Base-by-base conservation (phyloP, 2,113 vertebrate genomes). In the Myodes glareolus region DNA sequence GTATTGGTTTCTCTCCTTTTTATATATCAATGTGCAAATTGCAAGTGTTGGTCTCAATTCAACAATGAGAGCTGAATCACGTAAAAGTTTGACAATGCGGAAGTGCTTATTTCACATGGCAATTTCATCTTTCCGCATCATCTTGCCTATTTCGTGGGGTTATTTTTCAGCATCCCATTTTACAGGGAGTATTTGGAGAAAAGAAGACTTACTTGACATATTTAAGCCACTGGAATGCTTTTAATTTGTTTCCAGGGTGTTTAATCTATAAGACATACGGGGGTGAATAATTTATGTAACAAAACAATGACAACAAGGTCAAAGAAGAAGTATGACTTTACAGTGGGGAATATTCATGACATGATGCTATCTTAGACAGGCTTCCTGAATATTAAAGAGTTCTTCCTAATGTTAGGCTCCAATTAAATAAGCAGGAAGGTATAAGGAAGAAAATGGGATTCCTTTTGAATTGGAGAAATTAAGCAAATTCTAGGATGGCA, bases 231-330 rank as follows among this genome's bases (percentile, higher is more conserved):
- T 96, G 72, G 87, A 96, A 98, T 96, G 75, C 0, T 68, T 98
- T 94, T 97, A 96, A 96, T 98, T 98, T 97, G 96, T 97, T 98
- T 97, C 85, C 95, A 94, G 89, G 94, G 88, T 96, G 82, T 98
- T 97, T 98, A 97, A 98, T 97, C 96, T 97, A 96, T 96, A 97
- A 77, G 95, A 98, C 91, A 94, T 90, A 94, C 77, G 84, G 97
- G 97, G 88, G 58, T 97, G 97, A 98, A 98, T 98, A 98, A 98
- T 98, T 98, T 98, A 98, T 98, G 78, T 97, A 98, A 97, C 92
- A 98, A 98, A 98, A 98, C 94, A 98, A 98, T 98, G 97, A 98
- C 88, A 98, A 97, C 95, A 98, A 98, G 94, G 95, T 98, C 97
- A 98, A 95, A 98, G 93, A 47, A 97, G 90, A 96, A 95, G 76